Conservation (phyloP, 2,888 invertebrate species). For the Plutella xylostella region DNA sequence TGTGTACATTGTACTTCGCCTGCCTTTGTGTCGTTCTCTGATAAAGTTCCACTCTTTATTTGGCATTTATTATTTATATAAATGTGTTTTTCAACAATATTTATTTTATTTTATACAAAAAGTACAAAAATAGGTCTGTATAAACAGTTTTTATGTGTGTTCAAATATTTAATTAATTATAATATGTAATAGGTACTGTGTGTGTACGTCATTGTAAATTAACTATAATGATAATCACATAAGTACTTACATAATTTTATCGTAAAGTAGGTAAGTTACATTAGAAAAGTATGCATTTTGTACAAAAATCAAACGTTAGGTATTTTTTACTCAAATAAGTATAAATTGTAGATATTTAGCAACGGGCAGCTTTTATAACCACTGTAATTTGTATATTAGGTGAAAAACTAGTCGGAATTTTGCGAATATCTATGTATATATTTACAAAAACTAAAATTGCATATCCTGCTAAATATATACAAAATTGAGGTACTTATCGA, state of each 20-base stretch:
- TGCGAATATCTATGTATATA: constrained; percentile 21
- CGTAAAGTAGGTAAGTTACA: constrained; percentile 22
- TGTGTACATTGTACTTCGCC: too few relatives aligned
- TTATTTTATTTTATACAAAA: background rate
- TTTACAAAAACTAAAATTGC: constrained; percentile 23
- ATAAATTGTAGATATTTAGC: constrained; percentile 30
- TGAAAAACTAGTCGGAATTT: constrained; percentile 48
- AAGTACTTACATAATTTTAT: background rate
- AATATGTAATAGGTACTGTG: background rate
- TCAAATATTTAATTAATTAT: too few relatives aligned
- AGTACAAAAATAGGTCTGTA: background rate
- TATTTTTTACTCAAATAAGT: constrained; percentile 54
- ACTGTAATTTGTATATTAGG: constrained; percentile 37
- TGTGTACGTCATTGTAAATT: background rate
- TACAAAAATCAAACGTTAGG: constrained; percentile 51
- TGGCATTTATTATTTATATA: constrained; percentile 1
- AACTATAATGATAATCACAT: background rate
- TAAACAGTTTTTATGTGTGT: background rate
- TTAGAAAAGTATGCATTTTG: constrained; percentile 57
- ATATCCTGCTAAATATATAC: constrained; percentile 40
- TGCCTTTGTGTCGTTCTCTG: too few relatives aligned
- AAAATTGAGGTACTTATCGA: background rate
- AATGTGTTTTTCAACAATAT: background rate
- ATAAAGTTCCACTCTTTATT: too few relatives aligned
- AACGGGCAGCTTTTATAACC: constrained; percentile 50